Conservation (phyloP, 1,140 invertebrate genomes). For the Lucilia sericata region DNA sequence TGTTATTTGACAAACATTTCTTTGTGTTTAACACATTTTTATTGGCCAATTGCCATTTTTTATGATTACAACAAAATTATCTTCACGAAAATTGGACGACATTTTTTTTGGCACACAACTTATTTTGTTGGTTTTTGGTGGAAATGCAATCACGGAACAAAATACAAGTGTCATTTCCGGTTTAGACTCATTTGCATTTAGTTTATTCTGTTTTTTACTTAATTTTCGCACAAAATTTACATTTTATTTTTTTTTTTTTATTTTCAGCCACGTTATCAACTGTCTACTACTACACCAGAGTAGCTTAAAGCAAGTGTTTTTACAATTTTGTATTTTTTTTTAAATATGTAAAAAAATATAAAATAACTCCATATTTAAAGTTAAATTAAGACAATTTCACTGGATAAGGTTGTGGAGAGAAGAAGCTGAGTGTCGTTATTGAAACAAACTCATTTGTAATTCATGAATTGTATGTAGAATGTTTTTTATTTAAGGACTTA, state of each 20-base stretch:
- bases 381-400: too few species aligned
- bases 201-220: background rate
- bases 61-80: background rate
- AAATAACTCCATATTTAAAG: too few species aligned
- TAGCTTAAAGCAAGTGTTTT: too few species aligned
- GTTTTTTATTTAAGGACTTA: too few species aligned
- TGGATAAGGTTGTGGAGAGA: too few species aligned
- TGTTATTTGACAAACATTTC: background rate
- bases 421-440: too few species aligned
- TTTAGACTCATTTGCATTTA: conserved; percentile 28
- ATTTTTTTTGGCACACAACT: background rate
- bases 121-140: background rate
- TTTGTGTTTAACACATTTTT: conserved; percentile 18
- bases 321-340: too few species aligned
- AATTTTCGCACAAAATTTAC: background rate
- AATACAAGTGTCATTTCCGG: conserved; percentile 36
- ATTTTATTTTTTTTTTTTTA: too few species aligned
- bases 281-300: too few species aligned
- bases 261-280: background rate
- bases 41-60: conserved; percentile 31
- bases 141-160: conserved; percentile 24
- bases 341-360: too few species aligned
- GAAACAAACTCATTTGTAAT: too few species aligned
- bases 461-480: too few species aligned
- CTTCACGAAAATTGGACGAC: background rate